Conservation (phyloP, 37 sponge, comb jelly and placozoan genomes). For the Ianthella basta region DNA sequence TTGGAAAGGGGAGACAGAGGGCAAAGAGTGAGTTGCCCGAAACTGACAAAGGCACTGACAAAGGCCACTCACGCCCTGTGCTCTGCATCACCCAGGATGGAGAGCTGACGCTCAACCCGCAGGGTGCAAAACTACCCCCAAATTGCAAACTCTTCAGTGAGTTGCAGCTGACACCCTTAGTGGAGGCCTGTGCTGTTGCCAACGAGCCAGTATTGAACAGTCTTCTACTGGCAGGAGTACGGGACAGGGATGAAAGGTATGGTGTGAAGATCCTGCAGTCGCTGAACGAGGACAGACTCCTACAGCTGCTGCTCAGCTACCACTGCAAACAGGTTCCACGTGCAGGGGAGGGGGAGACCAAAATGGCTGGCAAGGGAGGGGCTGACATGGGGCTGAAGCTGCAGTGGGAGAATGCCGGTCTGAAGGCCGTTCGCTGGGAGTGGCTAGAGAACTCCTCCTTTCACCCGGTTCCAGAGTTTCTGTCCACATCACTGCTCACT, state of each 20-base stretch:
- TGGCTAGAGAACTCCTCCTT: slow-evolving; percentile 45
- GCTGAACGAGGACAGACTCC: background rate
- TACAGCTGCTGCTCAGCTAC: slow-evolving; percentile 43
- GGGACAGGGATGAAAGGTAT: slow-evolving; percentile 36
- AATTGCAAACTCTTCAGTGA: slow-evolving; percentile 34
- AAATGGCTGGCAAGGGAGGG: background rate
- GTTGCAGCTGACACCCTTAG: slow-evolving; percentile 57
- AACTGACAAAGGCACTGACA: too few species aligned
- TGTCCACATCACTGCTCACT: background rate
- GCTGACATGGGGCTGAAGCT: slow-evolving; percentile 23
- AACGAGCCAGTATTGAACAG: slow-evolving; percentile 19
- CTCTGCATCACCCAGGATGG: slow-evolving; percentile 23
- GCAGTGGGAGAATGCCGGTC: slow-evolving; percentile 48
- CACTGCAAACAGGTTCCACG: slow-evolving; percentile 18
- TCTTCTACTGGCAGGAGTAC: slow-evolving; percentile 48
- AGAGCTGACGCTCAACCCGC: background rate
- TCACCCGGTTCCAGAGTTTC: slow-evolving; percentile 8
- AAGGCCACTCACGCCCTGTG: background rate
- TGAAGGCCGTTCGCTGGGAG: slow-evolving; percentile 17
- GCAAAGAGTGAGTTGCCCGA: too few species aligned
- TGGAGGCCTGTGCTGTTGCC: slow-evolving; percentile 56
- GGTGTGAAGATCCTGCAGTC: slow-evolving; percentile 48
- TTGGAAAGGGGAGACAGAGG: too few species aligned
- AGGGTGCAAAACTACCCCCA: background rate
- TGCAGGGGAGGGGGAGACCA: background rate